phyloP scores from a whole-genome alignment of 2,888 invertebrate genomes.

The Drosophila paranaensis region DNA sequence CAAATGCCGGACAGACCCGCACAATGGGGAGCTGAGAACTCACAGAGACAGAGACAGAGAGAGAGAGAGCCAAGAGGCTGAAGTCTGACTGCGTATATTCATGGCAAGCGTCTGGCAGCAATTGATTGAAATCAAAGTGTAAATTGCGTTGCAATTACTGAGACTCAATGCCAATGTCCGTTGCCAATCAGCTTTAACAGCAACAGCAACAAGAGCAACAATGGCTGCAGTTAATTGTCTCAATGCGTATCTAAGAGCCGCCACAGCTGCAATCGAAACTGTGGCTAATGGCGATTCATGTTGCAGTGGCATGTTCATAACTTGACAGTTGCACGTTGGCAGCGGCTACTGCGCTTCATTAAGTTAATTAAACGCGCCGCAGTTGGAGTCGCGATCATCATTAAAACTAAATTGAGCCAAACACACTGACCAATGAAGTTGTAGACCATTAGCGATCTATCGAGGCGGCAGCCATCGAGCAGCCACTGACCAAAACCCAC shows the following conservation, averaged over 20 bases:
- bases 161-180: conserved; percentile 46
- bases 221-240: conserved; percentile 75
- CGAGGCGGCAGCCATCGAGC: conserved; percentile 15
- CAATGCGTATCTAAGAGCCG: conserved; percentile 46
- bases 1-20: conserved; percentile 39
- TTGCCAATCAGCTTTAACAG: conserved; percentile 58
- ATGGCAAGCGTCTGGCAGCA: conserved; percentile 28
- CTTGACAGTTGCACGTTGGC: conserved; percentile 38
- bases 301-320: conserved; percentile 49
- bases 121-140: conserved; percentile 80
- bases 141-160: conserved; percentile 70
- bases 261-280: conserved; percentile 17
- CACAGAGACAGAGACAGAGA: not conserved
- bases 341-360: conserved; percentile 62
- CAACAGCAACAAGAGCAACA: conserved; percentile 30
- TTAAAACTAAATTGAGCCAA: conserved; percentile 59
- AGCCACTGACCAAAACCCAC: conserved; percentile 8
- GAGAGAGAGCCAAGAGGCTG: not conserved
- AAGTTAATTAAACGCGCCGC: conserved; percentile 71
- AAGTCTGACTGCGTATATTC: conserved; percentile 2
- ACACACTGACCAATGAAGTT: conserved; percentile 69
- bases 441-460: conserved; percentile 70
- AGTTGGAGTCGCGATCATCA: conserved; percentile 73
- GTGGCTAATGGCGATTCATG: conserved; percentile 29
- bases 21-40: conserved; percentile 30